These are phyloP conservation scores for Glossosoma conforme DNA, from an alignment of 1,140 invertebrate species.

Conservation along the genomic window DNA sequence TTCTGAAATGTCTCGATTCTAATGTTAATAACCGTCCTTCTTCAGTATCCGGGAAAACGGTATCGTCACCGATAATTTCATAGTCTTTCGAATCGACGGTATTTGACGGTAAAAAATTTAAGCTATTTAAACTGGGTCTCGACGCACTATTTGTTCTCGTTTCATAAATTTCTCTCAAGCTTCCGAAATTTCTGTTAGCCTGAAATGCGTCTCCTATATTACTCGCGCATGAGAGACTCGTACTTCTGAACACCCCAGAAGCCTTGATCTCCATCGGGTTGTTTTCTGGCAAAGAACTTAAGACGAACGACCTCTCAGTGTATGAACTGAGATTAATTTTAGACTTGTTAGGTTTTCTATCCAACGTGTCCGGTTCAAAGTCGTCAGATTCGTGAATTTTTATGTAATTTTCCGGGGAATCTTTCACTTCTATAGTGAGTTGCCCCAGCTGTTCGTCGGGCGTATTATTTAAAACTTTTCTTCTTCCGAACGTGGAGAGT, in stretches of 20 bases:
- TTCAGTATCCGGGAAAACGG: slow-evolving; percentile 36
- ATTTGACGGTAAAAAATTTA: slow-evolving; percentile 31
- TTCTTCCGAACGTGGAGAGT: slow-evolving; percentile 53
- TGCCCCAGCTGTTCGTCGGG: slow-evolving; percentile 60
- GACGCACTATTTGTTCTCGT: slow-evolving; percentile 46
- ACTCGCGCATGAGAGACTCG: slow-evolving; percentile 30
- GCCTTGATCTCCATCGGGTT: slow-evolving; percentile 21
- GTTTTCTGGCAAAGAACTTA: slow-evolving; percentile 13
- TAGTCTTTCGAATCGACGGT: slow-evolving; percentile 24
- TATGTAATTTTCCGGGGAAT: slow-evolving; percentile 64
- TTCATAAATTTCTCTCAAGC: slow-evolving; percentile 68
- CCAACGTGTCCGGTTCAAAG: slow-evolving; percentile 79
- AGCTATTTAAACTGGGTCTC: slow-evolving; percentile 34
- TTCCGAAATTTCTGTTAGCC: slow-evolving; percentile 54
- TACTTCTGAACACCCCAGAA: slow-evolving; percentile 60
- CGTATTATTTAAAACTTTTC: slow-evolving; percentile 50
- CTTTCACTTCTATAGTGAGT: slow-evolving; percentile 73
- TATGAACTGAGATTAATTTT: slow-evolving; percentile 32
- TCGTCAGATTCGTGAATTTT: slow-evolving; percentile 65
- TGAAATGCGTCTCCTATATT: slow-evolving; percentile 33
- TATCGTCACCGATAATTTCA: slow-evolving; percentile 26
- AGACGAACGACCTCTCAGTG: slow-evolving; percentile 11
- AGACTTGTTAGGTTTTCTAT: slow-evolving; percentile 69
- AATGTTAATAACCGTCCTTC: slow-evolving; percentile 56
- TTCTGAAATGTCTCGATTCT: slow-evolving; percentile 61